A percentile compares a stretch with the other conserved stretches of the same genome.
phyloP scores from a whole-genome alignment of 2,888 invertebrate species.

The Toxonevra muliebris region DNA sequence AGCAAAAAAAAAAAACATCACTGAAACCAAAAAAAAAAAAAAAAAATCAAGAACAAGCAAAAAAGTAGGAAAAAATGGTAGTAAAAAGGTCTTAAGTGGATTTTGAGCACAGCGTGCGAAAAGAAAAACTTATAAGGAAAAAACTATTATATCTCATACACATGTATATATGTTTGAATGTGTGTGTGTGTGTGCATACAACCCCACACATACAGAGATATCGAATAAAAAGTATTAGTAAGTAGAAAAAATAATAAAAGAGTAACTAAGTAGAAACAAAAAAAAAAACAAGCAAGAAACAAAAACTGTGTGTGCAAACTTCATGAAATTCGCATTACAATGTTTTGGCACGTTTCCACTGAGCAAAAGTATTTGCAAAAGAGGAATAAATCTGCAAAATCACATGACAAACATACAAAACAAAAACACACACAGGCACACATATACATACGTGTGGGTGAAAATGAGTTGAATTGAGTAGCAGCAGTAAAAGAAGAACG shows the following conservation, averaged over 20 bases:
- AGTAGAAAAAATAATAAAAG: neutral
- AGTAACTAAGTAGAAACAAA: neutral
- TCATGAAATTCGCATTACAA: constrained; percentile 38
- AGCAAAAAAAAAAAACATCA: neutral
- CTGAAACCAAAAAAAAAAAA: constrained; percentile 1
- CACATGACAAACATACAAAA: too few relatives aligned
- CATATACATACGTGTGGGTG: too few relatives aligned
- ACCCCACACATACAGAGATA: neutral
- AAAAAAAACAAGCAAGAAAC: neutral
- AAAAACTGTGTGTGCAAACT: constrained; percentile 15
- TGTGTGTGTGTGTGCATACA: neutral
- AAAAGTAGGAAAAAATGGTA: too few relatives aligned
- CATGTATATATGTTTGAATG: too few relatives aligned
- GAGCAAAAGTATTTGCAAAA: constrained; percentile 31
- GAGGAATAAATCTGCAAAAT: neutral
- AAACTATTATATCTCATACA: neutral
- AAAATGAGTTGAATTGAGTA: too few relatives aligned
- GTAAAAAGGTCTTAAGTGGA: constrained; percentile 27
- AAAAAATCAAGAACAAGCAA: too few relatives aligned
- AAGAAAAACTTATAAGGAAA: too few relatives aligned
- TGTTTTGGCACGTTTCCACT: constrained; percentile 36
- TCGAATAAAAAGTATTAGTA: neutral
- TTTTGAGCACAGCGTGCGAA: constrained; percentile 20
- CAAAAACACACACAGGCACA: too few relatives aligned
- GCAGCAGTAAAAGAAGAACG: too few relatives aligned